phyloP scores from a whole-genome alignment of 1,140 invertebrate genomes.

The Fragariocoptes setiger region DNA sequence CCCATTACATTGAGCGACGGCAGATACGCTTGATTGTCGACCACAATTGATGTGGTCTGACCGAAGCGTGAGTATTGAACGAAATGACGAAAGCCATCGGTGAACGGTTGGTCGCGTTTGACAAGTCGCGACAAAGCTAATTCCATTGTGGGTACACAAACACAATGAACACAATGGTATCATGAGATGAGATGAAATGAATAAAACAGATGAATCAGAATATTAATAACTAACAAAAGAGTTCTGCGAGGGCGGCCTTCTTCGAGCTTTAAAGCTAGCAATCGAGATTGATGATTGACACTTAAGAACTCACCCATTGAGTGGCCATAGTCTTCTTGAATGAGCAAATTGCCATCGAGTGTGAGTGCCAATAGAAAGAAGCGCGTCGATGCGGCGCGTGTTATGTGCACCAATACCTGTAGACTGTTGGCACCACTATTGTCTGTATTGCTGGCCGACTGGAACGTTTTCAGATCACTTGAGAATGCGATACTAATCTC shows the following conservation, averaged over 20 bases:
- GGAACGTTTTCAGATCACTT: neutral
- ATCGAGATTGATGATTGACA: too few relatives aligned
- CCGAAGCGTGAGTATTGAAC: constrained; percentile 42
- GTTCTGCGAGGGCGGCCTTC: too few relatives aligned
- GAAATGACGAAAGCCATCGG: constrained; percentile 40
- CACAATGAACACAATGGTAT: neutral
- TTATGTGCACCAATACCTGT: constrained; percentile 8
- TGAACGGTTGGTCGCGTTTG: constrained; percentile 8
- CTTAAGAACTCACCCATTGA: constrained; percentile 7
- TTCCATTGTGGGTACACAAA: too few relatives aligned
- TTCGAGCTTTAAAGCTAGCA: too few relatives aligned
- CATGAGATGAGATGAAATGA: neutral
- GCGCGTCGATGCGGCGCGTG: constrained; percentile 20
- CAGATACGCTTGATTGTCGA: constrained; percentile 5
- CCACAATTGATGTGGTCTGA: constrained; percentile 25
- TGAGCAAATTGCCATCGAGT: constrained; percentile 40
- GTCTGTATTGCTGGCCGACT: too few relatives aligned
- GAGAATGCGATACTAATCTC: neutral
- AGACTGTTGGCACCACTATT: neutral
- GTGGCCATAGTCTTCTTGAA: constrained; percentile 37
- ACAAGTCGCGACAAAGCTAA: constrained; percentile 9
- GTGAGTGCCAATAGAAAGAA: constrained; percentile 45
- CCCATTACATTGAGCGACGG: neutral
- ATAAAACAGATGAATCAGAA: constrained; percentile 1
- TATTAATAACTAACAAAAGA: constrained; percentile 2